Evolutionary conservation across 2,888 invertebrate species (phyloP), one percentile per base, ranked within the genome.

Genomic region (Deroplatys truncata): DNA sequence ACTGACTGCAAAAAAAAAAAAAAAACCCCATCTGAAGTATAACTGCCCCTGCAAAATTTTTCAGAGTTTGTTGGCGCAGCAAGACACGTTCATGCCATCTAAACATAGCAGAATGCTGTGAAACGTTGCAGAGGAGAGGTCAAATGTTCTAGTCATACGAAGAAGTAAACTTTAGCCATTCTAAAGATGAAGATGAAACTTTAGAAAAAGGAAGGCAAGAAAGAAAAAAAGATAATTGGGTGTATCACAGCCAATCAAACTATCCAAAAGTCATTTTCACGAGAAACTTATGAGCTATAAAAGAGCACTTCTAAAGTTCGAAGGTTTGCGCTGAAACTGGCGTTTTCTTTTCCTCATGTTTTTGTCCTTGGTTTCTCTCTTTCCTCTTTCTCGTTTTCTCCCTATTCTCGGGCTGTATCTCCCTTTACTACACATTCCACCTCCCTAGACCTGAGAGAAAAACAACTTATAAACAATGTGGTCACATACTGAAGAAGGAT

Each of bases 221-320:
- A 87, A 83, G 31, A 86, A 29, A 43, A 72, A 25, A 16, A 13
- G 25, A 25, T 20, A 35, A 82, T 87, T 87, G 83, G 82, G 82
- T 87, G 87, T 83, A 87, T 87, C 83, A 87, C 83, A 43, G 83
- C 87, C 87, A 82, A 87, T 87, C 87, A 87, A 87, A 87, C 87
- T 87, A 87, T 83, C 87, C 87, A 35, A 87, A 87, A 87, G 87
- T 87, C 87, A 87, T 87, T 87, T 87, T 87, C 87, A 25, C 20
- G 9, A 82, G 82, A 86, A 86, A 86, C 86, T 82, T 82, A 29
- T 56, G 86, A 56, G 87, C 83, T 83, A 87, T 83, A 87, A 83
- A 87, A 87, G 87, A 87, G 43, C 87, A 87, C 82, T 87, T 87
- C 28, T 29, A 83, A 87, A 87, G 82, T 87, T 87, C 56, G 56